These are phyloP conservation scores for Carapus acus DNA, from an alignment of 2,797 vertebrate genomes.

Conservation along the genomic window DNA sequence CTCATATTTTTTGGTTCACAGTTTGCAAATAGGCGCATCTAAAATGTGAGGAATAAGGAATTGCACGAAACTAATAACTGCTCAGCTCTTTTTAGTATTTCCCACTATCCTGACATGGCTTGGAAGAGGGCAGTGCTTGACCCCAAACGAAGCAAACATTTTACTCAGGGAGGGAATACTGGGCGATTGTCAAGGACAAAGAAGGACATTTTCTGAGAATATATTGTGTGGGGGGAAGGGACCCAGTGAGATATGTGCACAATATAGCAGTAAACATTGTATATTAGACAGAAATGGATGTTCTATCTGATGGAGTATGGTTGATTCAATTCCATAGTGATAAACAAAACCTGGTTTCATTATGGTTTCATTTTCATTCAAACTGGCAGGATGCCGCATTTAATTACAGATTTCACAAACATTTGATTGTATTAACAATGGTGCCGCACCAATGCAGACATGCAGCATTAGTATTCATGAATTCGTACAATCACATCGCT, in stretches of 20 bases:
- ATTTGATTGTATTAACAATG: constrained; percentile 45
- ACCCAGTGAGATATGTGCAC: constrained; percentile 23
- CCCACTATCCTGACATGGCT: constrained; percentile 12
- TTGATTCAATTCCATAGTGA: constrained; percentile 11
- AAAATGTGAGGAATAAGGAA: too few species aligned
- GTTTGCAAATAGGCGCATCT: too few species aligned
- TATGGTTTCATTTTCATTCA: constrained; percentile 26
- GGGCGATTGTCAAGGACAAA: constrained; percentile 50
- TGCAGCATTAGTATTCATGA: constrained; percentile 49
- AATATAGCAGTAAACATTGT: too few species aligned
- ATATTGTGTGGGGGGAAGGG: constrained; percentile 26
- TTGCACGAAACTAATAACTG: neutral
- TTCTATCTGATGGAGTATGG: too few species aligned
- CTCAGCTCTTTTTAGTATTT: constrained; percentile 9
- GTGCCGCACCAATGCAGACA: constrained; percentile 24
- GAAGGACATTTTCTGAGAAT: constrained; percentile 39
- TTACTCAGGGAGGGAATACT: constrained; percentile 7
- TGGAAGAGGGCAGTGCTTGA: constrained; percentile 15
- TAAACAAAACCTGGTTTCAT: constrained; percentile 34
- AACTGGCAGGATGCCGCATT: constrained; percentile 39
- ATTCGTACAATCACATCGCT: constrained; percentile 32
- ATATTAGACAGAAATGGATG: too few species aligned
- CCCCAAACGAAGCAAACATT: constrained; percentile 33
- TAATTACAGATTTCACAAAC: constrained; percentile 45
- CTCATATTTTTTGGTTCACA: too few species aligned